Evolutionary conservation across 2,113 vertebrate genomes (phyloP).

Genomic region (Corythornis cristatus): DNA sequence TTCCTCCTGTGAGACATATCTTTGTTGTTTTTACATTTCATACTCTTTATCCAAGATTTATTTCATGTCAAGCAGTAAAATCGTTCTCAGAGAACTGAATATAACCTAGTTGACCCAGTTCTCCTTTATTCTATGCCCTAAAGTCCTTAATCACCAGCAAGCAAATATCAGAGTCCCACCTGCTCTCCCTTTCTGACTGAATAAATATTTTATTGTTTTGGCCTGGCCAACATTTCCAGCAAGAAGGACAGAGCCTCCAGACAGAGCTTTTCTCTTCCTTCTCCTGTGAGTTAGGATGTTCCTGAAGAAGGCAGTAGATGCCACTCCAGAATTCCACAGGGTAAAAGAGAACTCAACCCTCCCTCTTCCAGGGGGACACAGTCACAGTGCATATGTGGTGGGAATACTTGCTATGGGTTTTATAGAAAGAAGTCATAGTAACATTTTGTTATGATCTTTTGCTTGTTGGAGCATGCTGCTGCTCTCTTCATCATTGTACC

Average conservation of each 20-base stretch:
- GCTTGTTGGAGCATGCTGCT: background rate
- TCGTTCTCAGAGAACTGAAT: background rate
- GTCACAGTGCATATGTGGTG: background rate
- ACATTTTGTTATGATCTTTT: background rate
- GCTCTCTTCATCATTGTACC: background rate
- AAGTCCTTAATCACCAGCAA: background rate
- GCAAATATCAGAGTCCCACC: background rate
- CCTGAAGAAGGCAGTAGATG: background rate
- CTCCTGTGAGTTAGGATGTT: background rate
- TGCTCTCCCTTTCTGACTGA: background rate
- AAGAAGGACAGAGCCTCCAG: background rate
- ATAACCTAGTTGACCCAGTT: background rate
- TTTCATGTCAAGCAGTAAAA: background rate
- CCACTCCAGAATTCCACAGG: background rate
- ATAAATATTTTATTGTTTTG: background rate
- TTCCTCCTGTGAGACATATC: constrained; percentile 27
- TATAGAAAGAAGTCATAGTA: background rate
- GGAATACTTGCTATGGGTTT: background rate
- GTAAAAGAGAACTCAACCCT: background rate
- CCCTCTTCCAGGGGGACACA: background rate
- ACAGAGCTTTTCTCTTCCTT: background rate
- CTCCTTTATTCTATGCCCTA: background rate
- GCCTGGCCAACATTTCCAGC: background rate
- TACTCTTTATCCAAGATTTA: background rate
- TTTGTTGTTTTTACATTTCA: constrained; percentile 13